Conservation (phyloP, 2,113 vertebrate species). For the Oenanthe melanoleuca region DNA sequence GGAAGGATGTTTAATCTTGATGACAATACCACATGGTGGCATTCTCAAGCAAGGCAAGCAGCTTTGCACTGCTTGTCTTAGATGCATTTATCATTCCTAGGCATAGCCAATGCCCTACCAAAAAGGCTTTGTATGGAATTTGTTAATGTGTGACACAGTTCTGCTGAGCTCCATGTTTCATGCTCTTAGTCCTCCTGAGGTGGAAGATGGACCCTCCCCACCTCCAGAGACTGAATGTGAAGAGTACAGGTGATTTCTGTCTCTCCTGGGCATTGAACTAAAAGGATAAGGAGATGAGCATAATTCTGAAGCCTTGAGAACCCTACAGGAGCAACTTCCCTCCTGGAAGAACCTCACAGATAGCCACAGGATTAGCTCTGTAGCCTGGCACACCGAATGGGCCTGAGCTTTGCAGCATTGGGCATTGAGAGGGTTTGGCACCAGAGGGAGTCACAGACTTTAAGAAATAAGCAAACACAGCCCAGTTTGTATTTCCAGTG, state of each 20-base stretch:
- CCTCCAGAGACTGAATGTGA: neutral
- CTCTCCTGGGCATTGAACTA: neutral
- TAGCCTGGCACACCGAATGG: neutral
- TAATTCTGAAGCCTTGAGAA: neutral
- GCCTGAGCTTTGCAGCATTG: neutral
- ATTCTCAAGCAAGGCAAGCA: neutral
- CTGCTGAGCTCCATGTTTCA: neutral
- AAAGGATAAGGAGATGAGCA: neutral
- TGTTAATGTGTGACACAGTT: neutral
- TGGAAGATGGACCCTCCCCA: neutral
- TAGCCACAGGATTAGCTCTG: neutral
- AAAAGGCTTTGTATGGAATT: neutral
- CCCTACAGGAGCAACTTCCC: neutral
- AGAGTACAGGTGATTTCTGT: neutral
- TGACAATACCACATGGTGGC: neutral
- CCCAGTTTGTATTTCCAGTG: neutral
- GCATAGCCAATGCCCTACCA: neutral
- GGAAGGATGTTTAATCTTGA: neutral
- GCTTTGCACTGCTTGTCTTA: neutral
- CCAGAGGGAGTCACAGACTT: constrained; percentile 30
- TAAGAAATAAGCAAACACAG: neutral
- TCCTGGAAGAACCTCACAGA: neutral
- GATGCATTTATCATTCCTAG: neutral
- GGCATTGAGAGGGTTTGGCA: neutral
- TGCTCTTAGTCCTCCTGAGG: neutral